A percentile compares a stretch with the other conserved stretches of the same genome.
phyloP scores from a whole-genome alignment of 1,140 invertebrate species.

The Halictus rubicundus region DNA sequence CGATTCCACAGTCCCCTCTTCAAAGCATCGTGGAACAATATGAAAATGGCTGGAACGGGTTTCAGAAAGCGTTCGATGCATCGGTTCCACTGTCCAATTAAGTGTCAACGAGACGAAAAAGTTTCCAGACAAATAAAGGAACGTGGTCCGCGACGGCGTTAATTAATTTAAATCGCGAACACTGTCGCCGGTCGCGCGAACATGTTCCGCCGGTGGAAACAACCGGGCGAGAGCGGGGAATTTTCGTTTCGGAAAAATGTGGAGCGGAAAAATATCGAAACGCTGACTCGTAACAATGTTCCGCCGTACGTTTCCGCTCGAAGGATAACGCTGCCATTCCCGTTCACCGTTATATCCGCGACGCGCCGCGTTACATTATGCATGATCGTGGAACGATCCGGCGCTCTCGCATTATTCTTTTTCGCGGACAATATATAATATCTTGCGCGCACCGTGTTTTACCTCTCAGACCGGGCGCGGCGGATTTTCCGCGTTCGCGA shows the following conservation, averaged over 20 bases:
- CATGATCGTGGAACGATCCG: constrained; percentile 42
- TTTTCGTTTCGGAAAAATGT: constrained; percentile 3
- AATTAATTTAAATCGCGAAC: constrained; percentile 7
- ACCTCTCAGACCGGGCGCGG: too few species aligned
- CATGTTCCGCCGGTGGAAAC: too few species aligned
- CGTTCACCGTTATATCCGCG: constrained; percentile 47
- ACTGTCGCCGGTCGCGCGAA: neutral
- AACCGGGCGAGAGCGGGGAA: neutral
- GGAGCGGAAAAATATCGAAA: constrained; percentile 48
- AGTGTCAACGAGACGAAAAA: too few species aligned
- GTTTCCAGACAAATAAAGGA: neutral
- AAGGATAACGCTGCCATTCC: constrained; percentile 42
- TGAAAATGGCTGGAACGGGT: too few species aligned
- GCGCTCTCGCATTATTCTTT: constrained; percentile 29
- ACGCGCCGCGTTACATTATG: constrained; percentile 44
- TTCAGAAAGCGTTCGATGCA: too few species aligned
- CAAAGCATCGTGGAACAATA: too few species aligned
- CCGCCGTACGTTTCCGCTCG: constrained; percentile 46
- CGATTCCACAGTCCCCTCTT: too few species aligned
- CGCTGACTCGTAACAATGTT: constrained; percentile 41
- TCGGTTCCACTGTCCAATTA: too few species aligned
- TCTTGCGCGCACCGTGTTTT: neutral
- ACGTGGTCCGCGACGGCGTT: neutral
- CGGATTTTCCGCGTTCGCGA: neutral
- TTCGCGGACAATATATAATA: constrained; percentile 14